These are phyloP conservation scores for Steinernema hermaphroditum DNA, from an alignment of 2,888 invertebrate genomes.

Conservation along the genomic window DNA sequence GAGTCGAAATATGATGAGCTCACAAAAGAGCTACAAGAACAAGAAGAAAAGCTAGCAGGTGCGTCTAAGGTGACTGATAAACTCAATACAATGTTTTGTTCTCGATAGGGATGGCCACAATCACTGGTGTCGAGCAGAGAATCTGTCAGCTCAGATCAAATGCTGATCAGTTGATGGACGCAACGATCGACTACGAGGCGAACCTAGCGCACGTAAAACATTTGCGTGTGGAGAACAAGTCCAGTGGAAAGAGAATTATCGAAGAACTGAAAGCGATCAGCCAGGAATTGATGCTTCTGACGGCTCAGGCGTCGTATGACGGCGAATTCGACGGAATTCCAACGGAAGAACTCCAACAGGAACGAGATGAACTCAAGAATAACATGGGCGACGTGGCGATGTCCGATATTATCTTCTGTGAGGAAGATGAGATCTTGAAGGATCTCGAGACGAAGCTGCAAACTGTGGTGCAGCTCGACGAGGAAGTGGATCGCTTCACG, in stretches of 20 bases:
- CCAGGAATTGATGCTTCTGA: neutral
- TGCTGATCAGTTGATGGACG: neutral
- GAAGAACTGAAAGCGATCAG: neutral
- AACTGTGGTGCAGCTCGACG: neutral
- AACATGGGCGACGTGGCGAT: neutral
- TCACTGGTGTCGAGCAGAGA: too few relatives aligned
- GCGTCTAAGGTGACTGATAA: too few relatives aligned
- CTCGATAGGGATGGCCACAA: too few relatives aligned
- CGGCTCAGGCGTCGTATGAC: neutral
- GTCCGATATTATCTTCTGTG: neutral
- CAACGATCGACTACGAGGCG: neutral
- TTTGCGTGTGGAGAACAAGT: neutral
- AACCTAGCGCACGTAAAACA: neutral
- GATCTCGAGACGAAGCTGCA: neutral
- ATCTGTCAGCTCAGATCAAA: neutral
- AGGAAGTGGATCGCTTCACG: neutral
- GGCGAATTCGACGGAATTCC: conserved; percentile 12
- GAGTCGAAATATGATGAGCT: too few relatives aligned
- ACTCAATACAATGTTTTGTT: too few relatives aligned
- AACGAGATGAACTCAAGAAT: neutral
- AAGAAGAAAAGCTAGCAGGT: too few relatives aligned
- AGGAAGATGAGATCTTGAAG: conserved; percentile 11
- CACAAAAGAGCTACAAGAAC: too few relatives aligned
- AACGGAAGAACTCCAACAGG: neutral
- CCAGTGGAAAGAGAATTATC: neutral